Base-by-base conservation (phyloP, 2,797 vertebrate genomes). In the Momotus momota region DNA sequence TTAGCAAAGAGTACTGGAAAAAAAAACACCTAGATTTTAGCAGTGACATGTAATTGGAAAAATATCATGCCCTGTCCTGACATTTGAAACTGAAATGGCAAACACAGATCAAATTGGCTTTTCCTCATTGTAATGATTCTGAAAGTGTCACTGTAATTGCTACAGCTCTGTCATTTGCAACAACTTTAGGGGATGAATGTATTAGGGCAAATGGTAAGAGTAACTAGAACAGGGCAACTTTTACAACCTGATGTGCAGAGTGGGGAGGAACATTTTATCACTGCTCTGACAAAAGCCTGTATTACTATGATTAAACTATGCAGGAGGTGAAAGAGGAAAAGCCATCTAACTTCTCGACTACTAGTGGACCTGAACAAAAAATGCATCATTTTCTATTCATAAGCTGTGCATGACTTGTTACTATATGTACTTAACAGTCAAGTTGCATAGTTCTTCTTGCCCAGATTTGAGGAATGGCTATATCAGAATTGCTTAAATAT, bases 21-120 rank as follows among this genome's bases (percentile, higher is more conserved):
- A 75, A 35, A 54, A 78, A 80, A 8, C 40, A 64, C 35, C 19
- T 62, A 4, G 7, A 52, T 94, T 91, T 92, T 35, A 93, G 51
- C 26, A 74, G 52, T 46, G 66, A 70, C 26, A 31, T 20, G 60
- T 74, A 69, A 65, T 25, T 90, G 81, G 74, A 93, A 96, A 97
- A 94, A 61, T 74, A 62, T 31, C 52, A 2, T 75, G 21, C 35
- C 52, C 61, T 70, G n/a, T 81, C 49, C 45, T 65, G 62, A 74
- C 45, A 65, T 48, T 52, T 77, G 92, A 95, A 92, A 91, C 65
- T 75, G 54, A 49, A 91, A 69, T 54, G 78, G 43, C 29, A 72
- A 70, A 84, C 41, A 61, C 40, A 78, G 58, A 31, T 66, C 67
- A 75, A 19, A 57, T 20, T 78, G 61, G 35, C 14, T 86, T 92